Conservation (phyloP, 2,797 vertebrate genomes). For the Eulemur mongoz region DNA sequence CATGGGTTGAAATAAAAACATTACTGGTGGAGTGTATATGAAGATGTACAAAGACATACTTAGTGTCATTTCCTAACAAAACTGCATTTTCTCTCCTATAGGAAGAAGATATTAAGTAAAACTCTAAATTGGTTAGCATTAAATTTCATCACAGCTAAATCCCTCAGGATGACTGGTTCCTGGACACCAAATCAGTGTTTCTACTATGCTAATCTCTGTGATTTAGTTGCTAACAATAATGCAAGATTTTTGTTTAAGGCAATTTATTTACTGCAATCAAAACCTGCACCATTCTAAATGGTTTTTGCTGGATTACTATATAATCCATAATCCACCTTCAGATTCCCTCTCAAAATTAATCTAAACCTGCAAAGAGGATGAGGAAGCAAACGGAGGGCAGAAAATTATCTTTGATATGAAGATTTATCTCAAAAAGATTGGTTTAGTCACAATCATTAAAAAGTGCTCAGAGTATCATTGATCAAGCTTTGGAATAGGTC, state of each 20-base stretch:
- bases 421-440: not conserved
- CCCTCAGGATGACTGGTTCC: not conserved
- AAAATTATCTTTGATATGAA: not conserved
- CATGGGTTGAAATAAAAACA: not conserved
- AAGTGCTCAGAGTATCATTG: not conserved
- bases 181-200: not conserved
- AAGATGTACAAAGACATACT: not conserved
- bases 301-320: not conserved
- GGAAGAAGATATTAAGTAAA: not conserved
- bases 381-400: not conserved
- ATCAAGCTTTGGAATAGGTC: not conserved
- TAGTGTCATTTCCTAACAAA: not conserved
- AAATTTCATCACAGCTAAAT: not conserved
- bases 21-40: not conserved
- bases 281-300: not conserved
- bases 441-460: not conserved
- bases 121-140: not conserved
- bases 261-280: not conserved
- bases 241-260: not conserved
- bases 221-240: not conserved
- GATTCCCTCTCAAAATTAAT: constrained; percentile 6
- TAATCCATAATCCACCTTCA: not conserved
- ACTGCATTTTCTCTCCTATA: not conserved
- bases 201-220: not conserved
- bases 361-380: not conserved